These are phyloP conservation scores for Cinclus mexicanus DNA, from an alignment of 2,113 vertebrate genomes.

Conservation along the genomic window DNA sequence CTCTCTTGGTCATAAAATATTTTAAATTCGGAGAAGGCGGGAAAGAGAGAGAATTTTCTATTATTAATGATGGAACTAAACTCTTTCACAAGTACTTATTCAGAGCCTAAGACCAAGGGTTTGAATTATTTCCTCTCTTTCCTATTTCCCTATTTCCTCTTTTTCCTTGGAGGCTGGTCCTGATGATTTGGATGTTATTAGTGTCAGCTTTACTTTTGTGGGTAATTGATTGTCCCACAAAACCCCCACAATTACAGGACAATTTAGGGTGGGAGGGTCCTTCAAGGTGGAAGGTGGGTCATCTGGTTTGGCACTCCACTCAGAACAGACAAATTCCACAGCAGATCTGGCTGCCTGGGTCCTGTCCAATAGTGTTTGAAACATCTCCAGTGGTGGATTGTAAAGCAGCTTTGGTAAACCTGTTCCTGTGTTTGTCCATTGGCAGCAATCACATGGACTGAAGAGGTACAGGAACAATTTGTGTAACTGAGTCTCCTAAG, in stretches of 20 bases:
- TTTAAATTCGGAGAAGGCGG: not conserved
- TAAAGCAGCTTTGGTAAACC: not conserved
- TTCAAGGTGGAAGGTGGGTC: not conserved
- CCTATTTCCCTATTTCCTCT: too few relatives aligned
- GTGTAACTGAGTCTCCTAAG: not conserved
- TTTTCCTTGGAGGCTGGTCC: not conserved
- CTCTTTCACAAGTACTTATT: not conserved
- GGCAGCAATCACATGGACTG: not conserved
- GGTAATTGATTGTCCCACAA: not conserved
- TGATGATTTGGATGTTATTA: not conserved
- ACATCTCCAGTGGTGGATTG: not conserved
- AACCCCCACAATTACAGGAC: not conserved
- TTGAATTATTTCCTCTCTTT: not conserved
- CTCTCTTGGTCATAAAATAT: fast-evolving
- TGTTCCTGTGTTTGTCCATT: not conserved
- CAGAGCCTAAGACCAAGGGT: not conserved
- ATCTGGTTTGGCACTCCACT: not conserved
- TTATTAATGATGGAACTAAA: not conserved
- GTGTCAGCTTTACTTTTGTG: not conserved
- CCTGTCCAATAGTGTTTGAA: not conserved
- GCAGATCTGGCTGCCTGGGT: not conserved
- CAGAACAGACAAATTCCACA: not conserved
- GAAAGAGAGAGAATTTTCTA: not conserved
- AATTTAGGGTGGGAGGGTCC: not conserved
- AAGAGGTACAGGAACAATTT: not conserved